Conservation (phyloP, 23 tunicate genomes). For the Trididemnum nubilum region DNA sequence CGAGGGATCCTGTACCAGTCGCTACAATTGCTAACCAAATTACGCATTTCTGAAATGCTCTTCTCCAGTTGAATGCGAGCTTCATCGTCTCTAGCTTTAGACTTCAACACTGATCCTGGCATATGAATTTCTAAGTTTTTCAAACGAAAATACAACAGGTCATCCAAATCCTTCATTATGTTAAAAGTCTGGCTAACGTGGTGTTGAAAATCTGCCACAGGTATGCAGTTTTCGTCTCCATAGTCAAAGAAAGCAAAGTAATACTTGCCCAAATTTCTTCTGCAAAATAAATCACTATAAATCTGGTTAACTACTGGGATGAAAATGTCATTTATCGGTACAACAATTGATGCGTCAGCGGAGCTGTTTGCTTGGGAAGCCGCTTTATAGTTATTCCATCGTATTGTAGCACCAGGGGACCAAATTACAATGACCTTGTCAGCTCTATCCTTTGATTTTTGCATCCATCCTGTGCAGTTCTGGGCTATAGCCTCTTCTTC, state of each 20-base stretch:
- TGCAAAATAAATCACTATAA: constrained; percentile 3
- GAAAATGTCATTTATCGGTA: constrained; percentile 5
- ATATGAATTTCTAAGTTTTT: neutral
- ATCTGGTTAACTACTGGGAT: constrained; percentile 28
- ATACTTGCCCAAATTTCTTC: constrained; percentile 21
- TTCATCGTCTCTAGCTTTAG: neutral
- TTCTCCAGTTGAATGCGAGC: neutral
- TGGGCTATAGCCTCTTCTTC: neutral
- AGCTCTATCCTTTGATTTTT: constrained; percentile 14
- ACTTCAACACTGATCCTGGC: neutral
- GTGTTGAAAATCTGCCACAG: neutral
- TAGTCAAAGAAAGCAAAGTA: constrained; percentile 32
- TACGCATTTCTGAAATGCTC: neutral
- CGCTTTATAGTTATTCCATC: constrained; percentile 24
- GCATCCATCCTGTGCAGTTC: constrained; percentile 17
- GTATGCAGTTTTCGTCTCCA: neutral
- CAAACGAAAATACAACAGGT: constrained; percentile 6
- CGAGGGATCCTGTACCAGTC: neutral
- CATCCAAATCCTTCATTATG: constrained; percentile 11
- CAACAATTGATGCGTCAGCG: neutral
- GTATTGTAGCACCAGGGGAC: constrained; percentile 37
- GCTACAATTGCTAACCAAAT: neutral
- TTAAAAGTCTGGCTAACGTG: neutral
- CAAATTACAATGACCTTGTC: constrained; percentile 43
- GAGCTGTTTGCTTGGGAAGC: neutral